Evolutionary conservation across 2,888 invertebrate genomes (phyloP), one percentile per base, ranked within the genome.

Genomic region (Dendrolimus pini): DNA sequence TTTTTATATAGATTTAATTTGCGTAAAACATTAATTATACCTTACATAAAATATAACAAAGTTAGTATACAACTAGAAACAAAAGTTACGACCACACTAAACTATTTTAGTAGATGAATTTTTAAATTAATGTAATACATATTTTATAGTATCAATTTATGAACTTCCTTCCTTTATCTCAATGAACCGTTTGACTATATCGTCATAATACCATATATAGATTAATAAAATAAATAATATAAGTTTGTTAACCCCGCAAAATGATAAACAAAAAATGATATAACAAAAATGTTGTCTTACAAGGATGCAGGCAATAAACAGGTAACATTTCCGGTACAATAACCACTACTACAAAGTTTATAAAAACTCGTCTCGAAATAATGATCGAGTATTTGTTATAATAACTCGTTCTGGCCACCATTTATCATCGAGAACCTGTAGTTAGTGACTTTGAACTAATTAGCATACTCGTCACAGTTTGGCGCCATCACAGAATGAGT

Each of bases 241-340:
- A 47, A 47, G 47, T 9, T 9, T 58, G 62, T 64, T 62, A 41
- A 59, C 57, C 55, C 53, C 47, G 56, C 55, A n/a, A 66, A 65
- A 62, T 63, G 67, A 68, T 63, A 65, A 66, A 30, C 30, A 30
- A 64, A 72, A 70, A 61, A 61, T 61, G 65, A 73, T 74, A 69
- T 64, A 67, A 60, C 58, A 68, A 69, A 78, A 72, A 72, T 72
- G 68, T 70, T 69, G 66, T 67, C 75, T 68, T 69, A 69, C 62
- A 73, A 77, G 81, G 80, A 78, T 80, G 78, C 73, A 71, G 70
- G 65, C 69, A 71, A 74, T 69, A 77, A 82, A 85, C 85, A 76
- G 83, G 83, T 84, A 78, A 71, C 73, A 76, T 79, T 82, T 85
- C 85, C 85, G 82, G 82, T 71, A 69, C 67, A 67, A 70, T 70